Conservation (phyloP, 2,797 vertebrate species). For the Galago senegalensis region DNA sequence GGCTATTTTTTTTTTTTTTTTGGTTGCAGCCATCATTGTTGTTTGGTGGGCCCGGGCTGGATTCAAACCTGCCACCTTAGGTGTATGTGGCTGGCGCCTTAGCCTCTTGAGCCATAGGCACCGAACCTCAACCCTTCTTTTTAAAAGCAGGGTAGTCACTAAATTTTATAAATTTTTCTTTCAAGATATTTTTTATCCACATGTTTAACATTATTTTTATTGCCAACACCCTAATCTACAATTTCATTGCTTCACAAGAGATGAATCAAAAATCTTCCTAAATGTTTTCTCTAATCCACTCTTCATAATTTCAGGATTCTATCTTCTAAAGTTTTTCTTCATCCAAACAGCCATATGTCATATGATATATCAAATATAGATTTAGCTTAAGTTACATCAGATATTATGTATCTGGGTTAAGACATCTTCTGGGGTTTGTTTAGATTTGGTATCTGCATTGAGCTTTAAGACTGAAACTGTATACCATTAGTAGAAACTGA, state of each 20-base stretch:
- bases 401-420: neutral
- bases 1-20: no score
- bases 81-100: no score
- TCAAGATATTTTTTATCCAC: conserved; percentile 1
- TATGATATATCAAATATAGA: neutral
- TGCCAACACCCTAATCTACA: neutral
- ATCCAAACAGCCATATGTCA: neutral
- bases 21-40: no score
- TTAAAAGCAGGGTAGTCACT: neutral
- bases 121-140: neutral
- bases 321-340: neutral
- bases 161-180: conserved; percentile 21
- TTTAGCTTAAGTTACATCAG: conserved; percentile 7
- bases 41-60: no score
- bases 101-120: no score
- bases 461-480: neutral
- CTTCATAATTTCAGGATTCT: neutral
- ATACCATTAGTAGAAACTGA: neutral
- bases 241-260: neutral
- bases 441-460: conserved; percentile 10
- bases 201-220: conserved; percentile 54
- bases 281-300: neutral
- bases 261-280: neutral
- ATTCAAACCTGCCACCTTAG: no score
- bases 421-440: neutral